Evolutionary conservation across 2,113 vertebrate genomes (phyloP).

Genomic region (Zapus hudsonius): DNA sequence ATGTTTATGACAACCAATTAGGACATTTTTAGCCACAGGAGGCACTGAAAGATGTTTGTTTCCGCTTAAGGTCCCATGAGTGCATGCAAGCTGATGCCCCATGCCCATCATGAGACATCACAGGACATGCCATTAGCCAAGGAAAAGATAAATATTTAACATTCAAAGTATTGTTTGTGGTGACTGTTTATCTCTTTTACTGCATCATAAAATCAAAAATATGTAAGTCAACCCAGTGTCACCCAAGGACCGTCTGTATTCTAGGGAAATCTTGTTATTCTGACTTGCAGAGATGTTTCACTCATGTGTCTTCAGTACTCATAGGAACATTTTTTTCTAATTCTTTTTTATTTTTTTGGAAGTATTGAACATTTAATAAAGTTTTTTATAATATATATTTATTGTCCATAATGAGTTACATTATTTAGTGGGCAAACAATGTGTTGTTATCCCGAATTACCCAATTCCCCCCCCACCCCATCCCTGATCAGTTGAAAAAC

Average conservation of each 20-base stretch:
- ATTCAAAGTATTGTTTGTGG: neutral
- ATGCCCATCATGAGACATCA: neutral
- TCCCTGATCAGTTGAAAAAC: no score
- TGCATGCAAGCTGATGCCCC: no score
- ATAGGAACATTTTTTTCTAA: neutral
- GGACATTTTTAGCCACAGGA: neutral
- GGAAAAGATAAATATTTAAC: neutral
- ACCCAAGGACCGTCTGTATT: neutral
- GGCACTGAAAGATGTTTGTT: neutral
- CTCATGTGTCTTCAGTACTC: neutral
- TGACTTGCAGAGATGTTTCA: neutral
- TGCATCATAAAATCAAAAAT: neutral
- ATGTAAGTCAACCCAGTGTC: neutral
- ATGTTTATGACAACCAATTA: no score
- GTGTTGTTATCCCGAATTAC: no score
- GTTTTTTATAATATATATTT: no score
- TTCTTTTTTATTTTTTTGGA: no score
- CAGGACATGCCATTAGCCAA: no score
- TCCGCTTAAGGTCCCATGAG: no score
- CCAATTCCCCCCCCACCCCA: no score
- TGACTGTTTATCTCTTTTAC: neutral
- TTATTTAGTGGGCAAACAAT: no score
- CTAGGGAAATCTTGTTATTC: neutral
- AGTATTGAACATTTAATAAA: no score
- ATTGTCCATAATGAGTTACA: no score